Percentiles rank a stretch among this genome's conserved stretches.
Evolutionary conservation across 2,888 invertebrate species (phyloP).

Genomic region (Agrypnus murinus): DNA sequence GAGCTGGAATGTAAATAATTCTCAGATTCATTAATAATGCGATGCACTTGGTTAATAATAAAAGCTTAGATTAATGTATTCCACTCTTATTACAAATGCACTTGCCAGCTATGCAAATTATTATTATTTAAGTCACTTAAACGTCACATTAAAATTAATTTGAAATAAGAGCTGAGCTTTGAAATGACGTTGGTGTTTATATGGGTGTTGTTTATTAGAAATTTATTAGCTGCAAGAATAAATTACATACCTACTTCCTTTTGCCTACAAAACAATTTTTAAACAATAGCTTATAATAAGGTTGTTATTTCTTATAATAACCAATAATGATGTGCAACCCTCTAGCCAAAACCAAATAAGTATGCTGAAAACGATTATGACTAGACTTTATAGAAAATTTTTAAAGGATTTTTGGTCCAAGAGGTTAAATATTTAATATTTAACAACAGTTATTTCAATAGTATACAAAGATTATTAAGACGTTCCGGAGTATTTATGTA

Average conservation of each 20-base stretch:
- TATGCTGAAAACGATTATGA: background rate
- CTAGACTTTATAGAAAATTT: background rate
- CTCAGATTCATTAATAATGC: slow-evolving; percentile 5
- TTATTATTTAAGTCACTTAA: slow-evolving; percentile 6
- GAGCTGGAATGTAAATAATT: background rate
- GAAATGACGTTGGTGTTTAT: background rate
- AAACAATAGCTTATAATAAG: slow-evolving; percentile 1
- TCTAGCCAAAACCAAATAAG: too few relatives aligned
- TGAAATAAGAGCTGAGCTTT: slow-evolving; percentile 3
- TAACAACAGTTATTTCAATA: slow-evolving; percentile 24
- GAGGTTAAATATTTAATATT: slow-evolving; percentile 10
- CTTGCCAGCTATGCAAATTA: slow-evolving; percentile 6
- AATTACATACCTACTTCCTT: background rate
- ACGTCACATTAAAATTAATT: slow-evolving; percentile 11
- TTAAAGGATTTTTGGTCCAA: background rate
- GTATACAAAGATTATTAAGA: slow-evolving; percentile 11
- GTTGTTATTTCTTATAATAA: background rate
- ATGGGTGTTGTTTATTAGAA: background rate
- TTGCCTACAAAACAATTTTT: background rate
- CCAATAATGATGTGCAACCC: too few relatives aligned
- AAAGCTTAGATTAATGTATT: slow-evolving; percentile 15
- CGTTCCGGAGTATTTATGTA: slow-evolving; percentile 21
- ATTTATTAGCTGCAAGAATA: background rate
- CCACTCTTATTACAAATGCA: slow-evolving; percentile 15
- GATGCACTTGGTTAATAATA: background rate